Conservation (phyloP, 2,888 invertebrate genomes). For the Tipula lateralis region DNA sequence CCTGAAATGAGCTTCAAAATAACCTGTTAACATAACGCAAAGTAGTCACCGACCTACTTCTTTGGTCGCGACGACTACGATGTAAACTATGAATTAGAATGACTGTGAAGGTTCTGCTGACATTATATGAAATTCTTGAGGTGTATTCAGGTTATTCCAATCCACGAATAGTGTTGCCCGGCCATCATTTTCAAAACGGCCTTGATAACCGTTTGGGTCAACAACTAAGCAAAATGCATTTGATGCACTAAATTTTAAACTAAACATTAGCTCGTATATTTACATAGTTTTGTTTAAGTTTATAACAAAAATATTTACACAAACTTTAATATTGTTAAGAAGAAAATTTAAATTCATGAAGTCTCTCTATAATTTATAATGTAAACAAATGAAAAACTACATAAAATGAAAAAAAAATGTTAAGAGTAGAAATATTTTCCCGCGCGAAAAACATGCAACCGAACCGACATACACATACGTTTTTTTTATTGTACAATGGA, state of each 20-base stretch:
- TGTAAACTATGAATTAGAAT: too few relatives aligned
- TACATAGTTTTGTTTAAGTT: not conserved
- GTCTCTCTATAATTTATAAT: not conserved
- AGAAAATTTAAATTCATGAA: not conserved
- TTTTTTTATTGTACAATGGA: not conserved
- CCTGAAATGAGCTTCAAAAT: too few relatives aligned
- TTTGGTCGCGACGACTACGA: too few relatives aligned
- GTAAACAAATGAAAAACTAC: not conserved
- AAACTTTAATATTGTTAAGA: slow-evolving; percentile 1
- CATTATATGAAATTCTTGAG: too few relatives aligned
- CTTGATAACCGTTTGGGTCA: too few relatives aligned
- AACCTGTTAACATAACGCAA: too few relatives aligned
- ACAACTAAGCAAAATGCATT: too few relatives aligned
- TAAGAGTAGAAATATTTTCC: not conserved
- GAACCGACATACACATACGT: not conserved
- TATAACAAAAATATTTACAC: not conserved
- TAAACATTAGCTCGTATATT: not conserved
- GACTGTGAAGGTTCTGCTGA: too few relatives aligned
- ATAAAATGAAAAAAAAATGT: not conserved
- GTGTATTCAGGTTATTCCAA: too few relatives aligned
- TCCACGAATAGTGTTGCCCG: too few relatives aligned
- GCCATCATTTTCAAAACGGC: too few relatives aligned
- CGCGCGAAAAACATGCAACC: slow-evolving; percentile 1
- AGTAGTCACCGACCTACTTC: too few relatives aligned
- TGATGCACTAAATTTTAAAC: not conserved